Base-by-base conservation (phyloP, 2,113 vertebrate genomes). In the Hydropotes inermis region DNA sequence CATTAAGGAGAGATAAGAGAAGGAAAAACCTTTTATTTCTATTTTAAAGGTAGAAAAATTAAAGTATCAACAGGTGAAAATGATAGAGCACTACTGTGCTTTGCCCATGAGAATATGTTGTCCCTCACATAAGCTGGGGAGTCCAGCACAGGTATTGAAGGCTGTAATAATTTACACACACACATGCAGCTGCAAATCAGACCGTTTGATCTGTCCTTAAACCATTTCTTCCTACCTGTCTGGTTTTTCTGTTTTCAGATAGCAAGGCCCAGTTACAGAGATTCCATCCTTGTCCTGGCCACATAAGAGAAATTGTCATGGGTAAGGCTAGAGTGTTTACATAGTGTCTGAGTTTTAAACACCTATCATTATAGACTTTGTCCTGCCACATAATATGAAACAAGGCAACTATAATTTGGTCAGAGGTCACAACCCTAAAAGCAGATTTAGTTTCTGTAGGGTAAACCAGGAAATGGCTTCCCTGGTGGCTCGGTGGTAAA, bases 281-380 rank as follows among this genome's bases (percentile, higher is more conserved):
- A 91, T 94, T 36, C 25, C 36, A 83, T 84, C 58, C 93, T 47
- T 89, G 61, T 67, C 78, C 91, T 96, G 82, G 85, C 30, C 81
- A 85, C 47, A 52, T 82, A 96, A 93, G 19, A 95, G 61, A 61
- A 94, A 96, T 3, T 91, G 52, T 97, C 87, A 87, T 57, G 33
- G 76, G 84, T 79, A 96, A 90, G 64, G 64, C 52, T 81, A 78
- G 16, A 92, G 50, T 96, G 54, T 36, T 97, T 87, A 97, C 79
- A 92, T 30, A 93, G 61, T 89, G 83, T 93, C 94, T 97, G 86
- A 89, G 79, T 96, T 96, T 97, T 95, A 97, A 97, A 97, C 47
- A 95, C 36, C 94, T 95, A 25, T 93, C 74, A 96, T 96, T 95
- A 96, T 58, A 95, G 95, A 97, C 96, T 98, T 98, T 98, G 96